Base-by-base conservation (phyloP, 2,113 vertebrate species). In the Cyphomyrus discorhynchus region DNA sequence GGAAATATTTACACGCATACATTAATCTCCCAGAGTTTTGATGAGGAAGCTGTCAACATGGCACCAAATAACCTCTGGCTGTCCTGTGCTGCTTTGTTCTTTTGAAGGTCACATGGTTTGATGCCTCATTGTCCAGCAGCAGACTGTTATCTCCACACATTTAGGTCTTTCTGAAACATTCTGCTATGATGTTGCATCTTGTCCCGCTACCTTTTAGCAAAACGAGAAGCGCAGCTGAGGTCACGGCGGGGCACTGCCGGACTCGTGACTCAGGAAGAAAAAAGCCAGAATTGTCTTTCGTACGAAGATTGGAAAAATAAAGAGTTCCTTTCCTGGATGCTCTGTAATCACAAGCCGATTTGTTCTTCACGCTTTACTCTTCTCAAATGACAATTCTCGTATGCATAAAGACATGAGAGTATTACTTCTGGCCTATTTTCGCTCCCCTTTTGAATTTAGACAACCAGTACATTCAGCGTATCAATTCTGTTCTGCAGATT, bases 121-220 rank as follows among this genome's bases (percentile, higher is more conserved):
- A 31, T 11, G 9, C 39, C 88, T 39, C 39, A 39, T 77, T 83
- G 88, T n/a, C 35, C 50, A 39, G 31, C 70, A n/a, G 31, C 49
- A 11, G 74, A 70, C 11, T 24, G 15, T 21, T 39, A 39, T 7
- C 31, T 4, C 74, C 17, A 50, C 50, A 45, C 10, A 50, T 27
- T 49, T 21, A 24, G 74, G 19, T 15, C 35, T 46, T 70, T 66
- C 89, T 56, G 58, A 85, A 45, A 89, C 19, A 49, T 62, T 53
- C 13, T 45, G 47, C 84, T 86, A 85, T 86, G 83, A 66, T 58
- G 66, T 27, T 19, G 83, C 84, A 47, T 89, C 49, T 82, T 35
- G 5, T 74, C 50, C 45, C 5, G 39, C 46, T 70, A 89, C 89
- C 89, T 86, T 89, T 89, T 70, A 89, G 47, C 84, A 35, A 86